Evolutionary conservation across 30 jellyfish, hydroid and myxozoan species (phyloP).

Genomic region (Aurelia aurita): DNA sequence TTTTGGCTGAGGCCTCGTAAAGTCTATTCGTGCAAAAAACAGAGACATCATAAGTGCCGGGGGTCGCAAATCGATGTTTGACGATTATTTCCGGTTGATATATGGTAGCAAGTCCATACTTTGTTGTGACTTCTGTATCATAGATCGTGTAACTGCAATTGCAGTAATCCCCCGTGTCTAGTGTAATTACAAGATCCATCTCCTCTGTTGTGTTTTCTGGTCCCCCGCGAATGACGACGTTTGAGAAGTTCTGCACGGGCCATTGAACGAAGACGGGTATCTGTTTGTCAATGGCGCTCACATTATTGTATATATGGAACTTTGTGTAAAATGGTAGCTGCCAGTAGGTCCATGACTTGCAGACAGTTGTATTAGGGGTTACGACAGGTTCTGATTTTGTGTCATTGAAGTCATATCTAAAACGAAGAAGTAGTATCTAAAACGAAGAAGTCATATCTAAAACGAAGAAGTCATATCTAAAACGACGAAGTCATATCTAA

Average conservation of each 20-base stretch:
- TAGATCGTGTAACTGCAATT: slow-evolving; percentile 71
- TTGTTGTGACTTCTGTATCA: slow-evolving; percentile 24
- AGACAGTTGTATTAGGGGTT: slow-evolving; percentile 24
- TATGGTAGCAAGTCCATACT: background rate
- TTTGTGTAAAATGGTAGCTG: slow-evolving; percentile 26
- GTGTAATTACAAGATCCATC: slow-evolving; percentile 37
- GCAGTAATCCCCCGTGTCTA: slow-evolving; percentile 74
- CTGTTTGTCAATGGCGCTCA: slow-evolving; percentile 16
- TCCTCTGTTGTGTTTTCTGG: slow-evolving; percentile 82
- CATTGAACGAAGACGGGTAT: slow-evolving; percentile 42
- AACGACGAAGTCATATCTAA: too few relatives aligned
- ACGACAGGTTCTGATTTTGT: slow-evolving; percentile 24
- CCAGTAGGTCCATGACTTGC: slow-evolving; percentile 61
- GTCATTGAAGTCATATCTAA: slow-evolving; percentile 62
- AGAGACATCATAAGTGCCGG: slow-evolving; percentile 61
- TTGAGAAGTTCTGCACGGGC: slow-evolving; percentile 71
- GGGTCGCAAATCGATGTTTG: slow-evolving; percentile 55
- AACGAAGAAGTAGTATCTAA: background rate
- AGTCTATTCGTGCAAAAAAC: slow-evolving; percentile 66
- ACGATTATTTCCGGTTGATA: slow-evolving; percentile 2
- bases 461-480: too few relatives aligned
- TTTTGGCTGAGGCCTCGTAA: slow-evolving; percentile 48
- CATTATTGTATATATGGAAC: slow-evolving; percentile 51
- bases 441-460: too few relatives aligned
- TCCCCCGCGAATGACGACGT: slow-evolving; percentile 57